These are phyloP conservation scores for Agrochola litura DNA, from an alignment of 2,888 invertebrate genomes.

Conservation along the genomic window DNA sequence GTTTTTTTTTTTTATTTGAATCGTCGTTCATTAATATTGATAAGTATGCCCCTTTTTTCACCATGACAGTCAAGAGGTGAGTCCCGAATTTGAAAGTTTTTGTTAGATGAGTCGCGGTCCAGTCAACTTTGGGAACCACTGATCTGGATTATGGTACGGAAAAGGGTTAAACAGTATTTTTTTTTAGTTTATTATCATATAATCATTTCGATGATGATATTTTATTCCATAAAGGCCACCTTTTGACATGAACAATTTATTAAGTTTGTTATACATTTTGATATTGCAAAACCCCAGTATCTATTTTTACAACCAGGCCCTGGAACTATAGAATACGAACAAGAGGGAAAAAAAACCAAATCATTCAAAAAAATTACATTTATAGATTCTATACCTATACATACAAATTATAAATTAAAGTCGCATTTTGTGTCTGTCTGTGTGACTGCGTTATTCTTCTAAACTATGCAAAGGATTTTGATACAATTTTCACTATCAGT, in stretches of 20 bases:
- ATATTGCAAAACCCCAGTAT: neutral
- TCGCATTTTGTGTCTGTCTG: too few species aligned
- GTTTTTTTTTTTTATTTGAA: too few species aligned
- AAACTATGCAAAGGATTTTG: neutral
- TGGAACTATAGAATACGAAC: neutral
- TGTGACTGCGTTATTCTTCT: neutral
- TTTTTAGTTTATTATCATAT: too few species aligned
- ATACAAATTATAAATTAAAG: too few species aligned
- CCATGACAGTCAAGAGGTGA: too few species aligned
- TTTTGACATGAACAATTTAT: neutral
- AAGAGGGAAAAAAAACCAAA: neutral
- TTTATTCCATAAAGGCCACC: neutral
- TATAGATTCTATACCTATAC: too few species aligned
- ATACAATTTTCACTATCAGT: neutral
- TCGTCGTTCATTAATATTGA: too few species aligned
- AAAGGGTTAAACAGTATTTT: neutral
- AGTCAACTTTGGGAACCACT: too few species aligned
- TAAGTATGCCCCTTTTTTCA: too few species aligned
- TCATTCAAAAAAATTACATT: too few species aligned
- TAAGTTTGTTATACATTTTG: neutral
- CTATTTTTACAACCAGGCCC: neutral
- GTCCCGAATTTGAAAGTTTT: too few species aligned
- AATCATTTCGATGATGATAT: neutral
- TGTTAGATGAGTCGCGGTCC: too few species aligned
- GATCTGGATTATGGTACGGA: neutral